phyloP scores from a whole-genome alignment of 2,797 vertebrate species.

The Hemitrygon akajei region DNA sequence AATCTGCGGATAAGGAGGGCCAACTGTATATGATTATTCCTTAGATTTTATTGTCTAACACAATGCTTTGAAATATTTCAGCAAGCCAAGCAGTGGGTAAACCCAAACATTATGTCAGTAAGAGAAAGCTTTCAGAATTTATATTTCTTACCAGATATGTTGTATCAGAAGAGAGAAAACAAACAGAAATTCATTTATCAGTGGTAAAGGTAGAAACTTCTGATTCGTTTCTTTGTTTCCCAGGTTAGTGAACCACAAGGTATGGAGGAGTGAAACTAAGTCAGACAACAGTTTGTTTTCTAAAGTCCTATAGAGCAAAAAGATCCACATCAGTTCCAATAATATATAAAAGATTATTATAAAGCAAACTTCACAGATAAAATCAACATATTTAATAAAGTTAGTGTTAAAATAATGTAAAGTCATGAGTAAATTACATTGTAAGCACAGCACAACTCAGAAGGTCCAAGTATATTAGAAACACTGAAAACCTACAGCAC shows the following conservation, averaged over 20 bases:
- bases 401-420: background rate
- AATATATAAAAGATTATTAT: background rate
- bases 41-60: background rate
- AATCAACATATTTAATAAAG: background rate
- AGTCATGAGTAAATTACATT: background rate
- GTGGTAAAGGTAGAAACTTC: conserved; percentile 74
- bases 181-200: conserved; percentile 75
- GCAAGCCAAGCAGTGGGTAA: background rate
- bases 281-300: conserved; percentile 61
- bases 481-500: no score
- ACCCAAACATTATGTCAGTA: background rate
- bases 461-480: background rate
- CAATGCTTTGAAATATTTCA: background rate
- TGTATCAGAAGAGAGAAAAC: conserved; percentile 57
- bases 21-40: background rate
- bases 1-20: no score
- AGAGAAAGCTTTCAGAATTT: background rate
- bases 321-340: background rate
- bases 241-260: conserved; percentile 76
- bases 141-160: conserved; percentile 65
- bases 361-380: background rate
- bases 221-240: conserved; percentile 59
- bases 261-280: conserved; percentile 69
- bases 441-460: background rate
- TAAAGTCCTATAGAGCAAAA: conserved; percentile 55